Conservation (phyloP, 1,140 invertebrate genomes). For the Drosophila ananassae region DNA sequence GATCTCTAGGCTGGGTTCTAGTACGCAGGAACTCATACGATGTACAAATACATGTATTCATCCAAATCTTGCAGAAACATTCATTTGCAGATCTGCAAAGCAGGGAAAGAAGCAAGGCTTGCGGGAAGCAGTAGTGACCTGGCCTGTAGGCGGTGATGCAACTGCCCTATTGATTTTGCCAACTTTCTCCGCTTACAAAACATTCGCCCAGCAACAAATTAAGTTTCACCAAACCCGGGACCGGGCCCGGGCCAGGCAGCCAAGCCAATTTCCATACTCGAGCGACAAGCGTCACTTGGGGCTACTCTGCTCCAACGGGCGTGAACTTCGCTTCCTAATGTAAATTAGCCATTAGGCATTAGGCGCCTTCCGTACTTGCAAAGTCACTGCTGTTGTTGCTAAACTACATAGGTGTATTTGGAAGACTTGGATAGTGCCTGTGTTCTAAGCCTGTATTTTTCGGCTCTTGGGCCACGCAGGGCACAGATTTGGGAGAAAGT, state of each 20-base stretch:
- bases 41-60: not conserved
- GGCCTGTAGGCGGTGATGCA: slow-evolving; percentile 34
- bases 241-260: not conserved
- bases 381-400: slow-evolving; percentile 29
- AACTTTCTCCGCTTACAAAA: slow-evolving; percentile 67
- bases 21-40: slow-evolving; percentile 3
- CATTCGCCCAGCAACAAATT: slow-evolving; percentile 15
- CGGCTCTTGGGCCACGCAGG: not conserved
- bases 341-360: slow-evolving; percentile 35
- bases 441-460: not conserved
- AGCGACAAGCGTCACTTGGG: slow-evolving; percentile 4
- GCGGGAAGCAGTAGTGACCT: not conserved
- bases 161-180: slow-evolving; percentile 77
- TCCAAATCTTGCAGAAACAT: slow-evolving; percentile 36
- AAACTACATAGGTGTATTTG: not conserved
- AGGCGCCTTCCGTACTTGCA: slow-evolving; percentile 35
- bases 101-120: not conserved
- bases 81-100: slow-evolving; percentile 22
- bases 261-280: slow-evolving; percentile 20
- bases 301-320: slow-evolving; percentile 1
- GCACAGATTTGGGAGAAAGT: slow-evolving; percentile 8
- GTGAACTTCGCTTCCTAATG: slow-evolving; percentile 54
- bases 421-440: not conserved
- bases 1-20: slow-evolving; percentile 28
- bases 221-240: slow-evolving; percentile 39